Base-by-base conservation (phyloP, 2,888 invertebrate species). In the Girardia tigrina region DNA sequence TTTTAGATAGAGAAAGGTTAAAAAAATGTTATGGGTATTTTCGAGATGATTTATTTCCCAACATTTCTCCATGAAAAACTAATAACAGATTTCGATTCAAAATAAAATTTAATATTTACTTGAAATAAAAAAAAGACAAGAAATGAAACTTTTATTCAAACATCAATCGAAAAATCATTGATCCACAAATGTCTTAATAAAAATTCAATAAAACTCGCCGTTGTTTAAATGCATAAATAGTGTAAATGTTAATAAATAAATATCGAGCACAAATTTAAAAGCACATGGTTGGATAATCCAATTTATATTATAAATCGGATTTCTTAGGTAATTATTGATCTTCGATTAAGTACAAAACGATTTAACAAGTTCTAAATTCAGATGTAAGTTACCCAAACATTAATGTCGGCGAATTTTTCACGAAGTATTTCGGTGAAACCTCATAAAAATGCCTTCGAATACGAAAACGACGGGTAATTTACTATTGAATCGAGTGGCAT, bases 201-300 rank as follows among this genome's bases (percentile, higher is more conserved):
- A n/a, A n/a, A n/a, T n/a, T n/a, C n/a, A n/a, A n/a, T n/a, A n/a
- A n/a, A n/a, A n/a, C n/a, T n/a, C n/a, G n/a, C n/a, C n/a, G n/a
- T n/a, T n/a, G n/a, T n/a, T n/a, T n/a, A n/a, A n/a, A n/a, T n/a
- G n/a, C n/a, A n/a, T n/a, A n/a, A n/a, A n/a, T n/a, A n/a, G n/a
- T n/a, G n/a, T 8, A 56, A 56, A 56, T 56, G 56, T 56, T 56
- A 56, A 56, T 56, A 56, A 56, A 56, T 56, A 56, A 56, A 56
- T 4, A 56, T 56, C 56, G 23, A 56, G 56, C 56, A 56, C 20
- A 20, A 8, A 56, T 56, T 56, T 56, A 56, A 56, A 20, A 56
- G n/a, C 56, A 56, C 56, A 56, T 56, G 56, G 20, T 56, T 56
- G 56, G n/a, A n/a, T n/a, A n/a, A n/a, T n/a, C n/a, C n/a, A n/a